Base-by-base conservation (phyloP, 2,113 vertebrate genomes). In the Neodon shergylaensis region DNA sequence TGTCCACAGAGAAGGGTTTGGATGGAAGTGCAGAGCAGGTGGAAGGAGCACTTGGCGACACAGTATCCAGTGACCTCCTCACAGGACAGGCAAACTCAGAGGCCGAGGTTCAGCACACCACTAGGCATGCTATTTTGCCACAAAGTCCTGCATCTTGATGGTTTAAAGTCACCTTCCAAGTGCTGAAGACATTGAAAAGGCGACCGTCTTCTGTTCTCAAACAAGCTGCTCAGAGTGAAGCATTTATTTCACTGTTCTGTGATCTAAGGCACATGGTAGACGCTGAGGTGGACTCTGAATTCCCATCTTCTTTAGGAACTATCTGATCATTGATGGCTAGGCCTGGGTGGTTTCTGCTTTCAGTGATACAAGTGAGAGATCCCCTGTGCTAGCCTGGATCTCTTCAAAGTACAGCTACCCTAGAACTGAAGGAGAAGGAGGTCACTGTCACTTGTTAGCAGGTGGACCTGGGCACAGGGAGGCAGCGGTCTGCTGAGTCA, bases 171-270 rank as follows among this genome's bases (percentile, higher is more conserved):
- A 44, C 17, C 19, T 52, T 58, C 26, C 52, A 21, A 66, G 61
- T 70, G 42, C 24, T 85, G 68, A 76, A 21, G 44, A 17, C n/a
- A 22, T 61, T 47, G 47, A 44, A 66, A 92, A 93, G 24, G 19
- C 26, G 11, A 82, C 11, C 8, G 28, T 68, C 11, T 83, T 14
- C 42, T 88, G 7, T 61, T 44, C 24, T 88, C 0, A 3, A 87
- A 52, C 81, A 88, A 96, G 79, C 61, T 24, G 54, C 44, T 87
- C 17, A n/a, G 83, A 77, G 36, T 61, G 42, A 79, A 85, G 87
- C 36, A 74, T 81, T 70, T 89, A 39, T 73, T 94, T 92, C 42
- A 2, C 44, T 66, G 72, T 94, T 91, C 66, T 88, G 73, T 47
- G 90, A 54, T 36, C 61, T 63, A 36, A 6, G 0, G 49, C 68